Percentiles rank a stretch among this genome's conserved stretches.
Evolutionary conservation across 2,888 invertebrate species (phyloP).

Genomic region (Galeopsomyia nigrocyanea): DNA sequence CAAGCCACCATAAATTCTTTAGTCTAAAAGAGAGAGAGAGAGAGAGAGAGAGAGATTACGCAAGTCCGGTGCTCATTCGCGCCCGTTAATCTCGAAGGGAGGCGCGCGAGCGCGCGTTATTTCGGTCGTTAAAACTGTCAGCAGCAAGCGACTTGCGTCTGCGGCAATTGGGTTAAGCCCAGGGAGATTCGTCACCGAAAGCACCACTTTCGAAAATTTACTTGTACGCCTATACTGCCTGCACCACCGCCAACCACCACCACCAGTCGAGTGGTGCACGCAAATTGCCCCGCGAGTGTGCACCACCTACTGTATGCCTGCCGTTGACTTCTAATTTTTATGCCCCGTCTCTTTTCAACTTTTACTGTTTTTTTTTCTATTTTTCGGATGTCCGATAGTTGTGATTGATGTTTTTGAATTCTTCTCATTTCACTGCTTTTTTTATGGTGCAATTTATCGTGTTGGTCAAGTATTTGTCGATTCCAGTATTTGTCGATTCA

Average conservation of each 20-base stretch:
- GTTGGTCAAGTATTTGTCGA: too few relatives aligned
- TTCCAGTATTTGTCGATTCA: too few relatives aligned
- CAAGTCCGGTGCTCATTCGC: too few relatives aligned
- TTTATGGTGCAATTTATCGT: too few relatives aligned
- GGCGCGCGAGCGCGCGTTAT: constrained; percentile 49
- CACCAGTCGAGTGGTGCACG: too few relatives aligned
- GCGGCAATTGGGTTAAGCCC: constrained; percentile 41
- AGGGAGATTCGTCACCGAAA: constrained; percentile 43
- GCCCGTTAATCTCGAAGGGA: constrained; percentile 36
- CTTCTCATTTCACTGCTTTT: too few relatives aligned
- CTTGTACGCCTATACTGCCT: constrained; percentile 8
- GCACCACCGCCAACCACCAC: too few relatives aligned
- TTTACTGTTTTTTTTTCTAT: too few relatives aligned
- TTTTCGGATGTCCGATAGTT: background rate
- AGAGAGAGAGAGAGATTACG: too few relatives aligned
- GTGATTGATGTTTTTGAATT: background rate
- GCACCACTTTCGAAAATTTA: constrained; percentile 44
- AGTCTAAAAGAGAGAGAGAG: too few relatives aligned
- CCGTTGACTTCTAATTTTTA: constrained; percentile 31
- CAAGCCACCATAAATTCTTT: too few relatives aligned
- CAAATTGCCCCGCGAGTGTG: constrained; percentile 16
- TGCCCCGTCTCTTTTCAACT: background rate
- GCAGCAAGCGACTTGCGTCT: constrained; percentile 43
- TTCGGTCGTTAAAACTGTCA: constrained; percentile 53
- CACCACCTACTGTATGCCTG: too few relatives aligned